Percentiles rank a stretch among this genome's conserved stretches.
These are phyloP conservation scores for Eupithecia vulgata DNA, from an alignment of 2,888 invertebrate genomes.

Conservation along the genomic window DNA sequence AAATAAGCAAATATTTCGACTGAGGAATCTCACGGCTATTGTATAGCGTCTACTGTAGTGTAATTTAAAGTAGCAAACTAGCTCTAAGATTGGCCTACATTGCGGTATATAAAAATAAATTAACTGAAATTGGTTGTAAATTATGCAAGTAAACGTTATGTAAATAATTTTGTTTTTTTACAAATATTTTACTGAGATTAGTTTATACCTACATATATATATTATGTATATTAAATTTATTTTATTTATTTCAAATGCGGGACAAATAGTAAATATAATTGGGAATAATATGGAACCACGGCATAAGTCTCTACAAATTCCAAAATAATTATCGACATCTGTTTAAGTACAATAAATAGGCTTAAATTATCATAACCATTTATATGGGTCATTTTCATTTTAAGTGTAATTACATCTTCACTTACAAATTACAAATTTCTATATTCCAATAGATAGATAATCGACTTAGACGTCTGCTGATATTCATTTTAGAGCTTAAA, in stretches of 20 bases:
- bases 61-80: background rate
- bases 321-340: background rate
- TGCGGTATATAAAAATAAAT: background rate
- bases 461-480: no score
- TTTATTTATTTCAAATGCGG: no score
- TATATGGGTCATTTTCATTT: no score
- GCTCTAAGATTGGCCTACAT: background rate
- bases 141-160: background rate
- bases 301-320: background rate
- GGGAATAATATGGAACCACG: background rate
- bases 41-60: slow-evolving; percentile 2
- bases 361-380: no score
- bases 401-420: no score
- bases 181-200: no score
- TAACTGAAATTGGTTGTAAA: background rate
- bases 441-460: no score
- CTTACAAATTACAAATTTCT: no score
- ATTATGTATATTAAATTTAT: no score
- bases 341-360: no score
- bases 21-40: slow-evolving; percentile 5
- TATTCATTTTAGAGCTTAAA: no score
- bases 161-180: background rate
- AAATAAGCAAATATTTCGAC: slow-evolving; percentile 34
- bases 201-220: no score
- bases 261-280: background rate